Evolutionary conservation across 1,140 invertebrate species (phyloP).

Genomic region (Solenopsis invicta): DNA sequence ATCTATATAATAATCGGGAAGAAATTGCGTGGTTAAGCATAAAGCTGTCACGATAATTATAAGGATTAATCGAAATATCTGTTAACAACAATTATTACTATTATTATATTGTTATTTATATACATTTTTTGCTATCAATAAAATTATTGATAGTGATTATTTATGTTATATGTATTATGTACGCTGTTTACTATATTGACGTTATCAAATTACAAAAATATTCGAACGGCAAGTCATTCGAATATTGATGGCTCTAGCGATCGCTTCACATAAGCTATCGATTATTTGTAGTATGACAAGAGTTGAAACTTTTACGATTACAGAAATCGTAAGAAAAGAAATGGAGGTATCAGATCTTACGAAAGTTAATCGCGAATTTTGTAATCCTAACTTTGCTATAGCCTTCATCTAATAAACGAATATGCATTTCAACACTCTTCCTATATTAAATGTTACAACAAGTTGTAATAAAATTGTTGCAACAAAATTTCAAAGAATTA

Average conservation of each 20-base stretch:
- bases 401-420: conserved; percentile 18
- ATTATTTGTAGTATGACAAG: conserved; percentile 56
- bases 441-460: conserved; percentile 14
- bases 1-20: not conserved
- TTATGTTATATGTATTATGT: conserved; percentile 30
- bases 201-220: conserved; percentile 17
- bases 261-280: conserved; percentile 52
- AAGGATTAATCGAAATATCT: conserved; percentile 15
- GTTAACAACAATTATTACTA: conserved; percentile 6
- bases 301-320: conserved; percentile 51
- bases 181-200: not conserved
- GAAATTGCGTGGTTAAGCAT: not conserved
- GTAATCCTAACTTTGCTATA: conserved; percentile 44
- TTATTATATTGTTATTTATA: conserved; percentile 13
- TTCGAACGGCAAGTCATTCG: not conserved
- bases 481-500: conserved; percentile 13
- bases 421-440: conserved; percentile 36
- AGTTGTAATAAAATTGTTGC: conserved; percentile 11
- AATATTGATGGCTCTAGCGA: conserved; percentile 36
- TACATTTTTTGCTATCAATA: conserved; percentile 13
- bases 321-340: conserved; percentile 58
- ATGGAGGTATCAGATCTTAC: conserved; percentile 60
- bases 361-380: conserved; percentile 26
- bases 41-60: conserved; percentile 7
- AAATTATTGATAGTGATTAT: conserved; percentile 11